These are phyloP conservation scores for Chrysotoxum bicinctum DNA, from an alignment of 2,888 invertebrate genomes.

Conservation along the genomic window DNA sequence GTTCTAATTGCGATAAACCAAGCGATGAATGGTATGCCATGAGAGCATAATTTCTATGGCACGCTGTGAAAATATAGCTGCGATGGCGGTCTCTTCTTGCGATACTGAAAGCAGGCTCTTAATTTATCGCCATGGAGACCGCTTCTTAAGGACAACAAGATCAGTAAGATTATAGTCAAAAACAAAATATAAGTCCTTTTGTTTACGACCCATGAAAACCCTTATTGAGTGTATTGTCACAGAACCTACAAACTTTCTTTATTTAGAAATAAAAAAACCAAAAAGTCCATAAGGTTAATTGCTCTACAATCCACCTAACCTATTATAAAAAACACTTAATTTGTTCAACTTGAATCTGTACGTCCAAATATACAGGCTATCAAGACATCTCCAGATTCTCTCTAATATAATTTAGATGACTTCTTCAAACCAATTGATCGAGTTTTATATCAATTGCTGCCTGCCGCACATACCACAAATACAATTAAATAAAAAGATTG, in stretches of 20 bases:
- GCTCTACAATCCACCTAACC: slow-evolving; percentile 3
- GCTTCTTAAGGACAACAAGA: too few relatives aligned
- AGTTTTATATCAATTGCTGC: slow-evolving; percentile 25
- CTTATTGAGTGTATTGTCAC: not conserved
- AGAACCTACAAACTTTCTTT: not conserved
- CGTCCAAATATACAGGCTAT: not conserved
- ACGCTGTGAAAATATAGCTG: too few relatives aligned
- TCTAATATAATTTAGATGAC: slow-evolving; percentile 23
- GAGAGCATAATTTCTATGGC: too few relatives aligned
- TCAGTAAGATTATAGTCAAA: too few relatives aligned
- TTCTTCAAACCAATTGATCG: slow-evolving; percentile 38
- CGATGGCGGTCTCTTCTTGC: too few relatives aligned
- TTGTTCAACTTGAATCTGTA: slow-evolving; percentile 22
- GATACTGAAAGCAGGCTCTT: too few relatives aligned
- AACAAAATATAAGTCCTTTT: too few relatives aligned
- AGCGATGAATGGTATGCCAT: too few relatives aligned
- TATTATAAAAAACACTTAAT: slow-evolving; percentile 17
- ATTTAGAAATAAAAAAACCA: slow-evolving; percentile 6
- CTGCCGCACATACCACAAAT: slow-evolving; percentile 9
- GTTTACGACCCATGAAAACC: not conserved
- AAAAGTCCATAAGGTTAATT: slow-evolving; percentile 16
- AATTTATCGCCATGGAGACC: too few relatives aligned
- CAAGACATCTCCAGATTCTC: not conserved
- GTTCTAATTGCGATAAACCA: too few relatives aligned
- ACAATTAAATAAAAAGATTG: slow-evolving; percentile 29